phyloP scores from a whole-genome alignment of 1,140 invertebrate genomes.

The Pachypeltis micranthus region DNA sequence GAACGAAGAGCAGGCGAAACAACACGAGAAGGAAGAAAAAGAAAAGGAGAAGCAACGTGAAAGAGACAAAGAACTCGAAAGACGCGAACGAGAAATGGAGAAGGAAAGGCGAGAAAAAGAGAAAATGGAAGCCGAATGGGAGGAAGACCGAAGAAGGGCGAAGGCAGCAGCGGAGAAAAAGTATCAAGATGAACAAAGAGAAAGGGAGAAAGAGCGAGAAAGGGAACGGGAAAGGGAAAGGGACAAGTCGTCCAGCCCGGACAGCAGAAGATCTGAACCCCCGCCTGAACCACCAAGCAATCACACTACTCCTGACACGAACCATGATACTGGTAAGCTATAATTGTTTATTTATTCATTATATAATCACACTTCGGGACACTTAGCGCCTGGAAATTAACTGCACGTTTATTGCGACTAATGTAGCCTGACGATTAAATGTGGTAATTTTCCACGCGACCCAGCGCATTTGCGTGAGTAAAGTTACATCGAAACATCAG shows the following conservation, averaged over 20 bases:
- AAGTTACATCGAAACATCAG: too few species aligned
- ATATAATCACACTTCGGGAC: too few species aligned
- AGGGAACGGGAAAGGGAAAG: conserved; percentile 5
- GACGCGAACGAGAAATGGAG: conserved; percentile 31
- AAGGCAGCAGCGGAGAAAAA: conserved; percentile 20
- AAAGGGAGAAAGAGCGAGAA: conserved; percentile 14
- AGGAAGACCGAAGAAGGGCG: conserved; percentile 14
- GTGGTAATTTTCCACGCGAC: background rate
- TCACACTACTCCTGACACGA: conserved; percentile 1
- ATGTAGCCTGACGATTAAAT: too few species aligned
- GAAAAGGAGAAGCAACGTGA: conserved; percentile 41
- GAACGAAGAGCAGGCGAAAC: conserved; percentile 41
- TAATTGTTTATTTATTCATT: too few species aligned
- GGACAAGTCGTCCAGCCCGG: conserved; percentile 2
- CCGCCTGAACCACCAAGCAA: conserved; percentile 11
- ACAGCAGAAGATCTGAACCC: background rate
- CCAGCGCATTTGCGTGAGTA: too few species aligned
- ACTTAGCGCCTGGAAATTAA: too few species aligned
- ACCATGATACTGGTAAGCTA: conserved; percentile 7
- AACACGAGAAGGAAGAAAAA: conserved; percentile 41
- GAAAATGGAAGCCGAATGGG: conserved; percentile 26
- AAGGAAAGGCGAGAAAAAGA: conserved; percentile 36
- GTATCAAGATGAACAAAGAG: background rate
- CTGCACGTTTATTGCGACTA: too few species aligned
- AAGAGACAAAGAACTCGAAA: conserved; percentile 36